Base-by-base conservation (phyloP, 1,140 invertebrate genomes). In the Euwallacea fornicatus region DNA sequence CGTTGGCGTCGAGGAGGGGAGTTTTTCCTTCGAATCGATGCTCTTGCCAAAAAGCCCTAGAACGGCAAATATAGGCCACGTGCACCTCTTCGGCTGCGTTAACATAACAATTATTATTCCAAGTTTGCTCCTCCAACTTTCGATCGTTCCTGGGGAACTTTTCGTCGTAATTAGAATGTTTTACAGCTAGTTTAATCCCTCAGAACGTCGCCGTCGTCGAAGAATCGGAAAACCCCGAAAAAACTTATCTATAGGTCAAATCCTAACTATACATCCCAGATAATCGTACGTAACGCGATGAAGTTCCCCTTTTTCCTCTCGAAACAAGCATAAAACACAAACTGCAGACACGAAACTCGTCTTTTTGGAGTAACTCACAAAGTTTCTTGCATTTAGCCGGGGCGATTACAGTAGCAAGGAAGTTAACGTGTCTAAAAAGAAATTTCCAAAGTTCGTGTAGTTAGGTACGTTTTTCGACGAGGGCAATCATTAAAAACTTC, bases 351-450 rank as follows among this genome's bases (percentile, higher is more conserved):
- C 65, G 65, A 58, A 67, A n/a, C 16, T 67, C 7, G 16, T 67
- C 55, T 67, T 67, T 66, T 59, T 59, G 50, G 54, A 47, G n/a
- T 43, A 58, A 67, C 16, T 67, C 44, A 46, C 65, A 67, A 67
- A 67, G 42, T 67, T 67, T 69, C 67, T 69, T 56, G 67, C 59
- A 69, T 61, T 69, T 69, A 69, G 53, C 56, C 50, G 58, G 46
- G 43, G 47, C 61, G 61, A 70, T 62, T 64, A 62, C 16, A 65
- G 59, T 42, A 54, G 62, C 47, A 54, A 63, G 60, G 43, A 70
- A 63, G 62, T 70, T 70, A 63, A 56, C 65, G 65, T 67, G 65
- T 67, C 65, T 55, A 67, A 67, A 67, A 67, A 59, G 55, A 67
- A 66, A 50, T 66, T 66, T 66, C 55, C 47, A 66, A 66, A 66